A percentile compares a stretch with the other conserved stretches of the same genome.
These are phyloP conservation scores for Schmidtea mediterranea DNA, from an alignment of 1,140 invertebrate genomes.

Conservation along the genomic window DNA sequence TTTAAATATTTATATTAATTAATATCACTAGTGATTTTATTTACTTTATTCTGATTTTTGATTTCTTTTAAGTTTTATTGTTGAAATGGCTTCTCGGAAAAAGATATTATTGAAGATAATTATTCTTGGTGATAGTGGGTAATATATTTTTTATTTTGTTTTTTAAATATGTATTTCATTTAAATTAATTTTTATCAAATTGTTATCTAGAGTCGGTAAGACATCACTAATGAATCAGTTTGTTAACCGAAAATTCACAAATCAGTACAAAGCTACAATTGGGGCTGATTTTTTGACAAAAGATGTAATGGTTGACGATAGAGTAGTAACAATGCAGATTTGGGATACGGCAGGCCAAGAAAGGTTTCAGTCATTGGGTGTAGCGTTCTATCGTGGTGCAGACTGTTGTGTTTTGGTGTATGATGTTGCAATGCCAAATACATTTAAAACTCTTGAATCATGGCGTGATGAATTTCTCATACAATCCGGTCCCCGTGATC, in stretches of 20 bases:
- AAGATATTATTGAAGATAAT: slow-evolving; percentile 2
- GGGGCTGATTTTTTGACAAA: slow-evolving; percentile 98
- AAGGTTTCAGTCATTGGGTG: slow-evolving; percentile 82
- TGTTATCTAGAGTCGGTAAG: slow-evolving; percentile 55
- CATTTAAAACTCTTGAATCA: slow-evolving; percentile 88
- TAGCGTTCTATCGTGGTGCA: slow-evolving; percentile 96
- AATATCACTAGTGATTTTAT: no score
- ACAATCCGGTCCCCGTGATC: slow-evolving; percentile 67
- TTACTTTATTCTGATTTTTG: no score
- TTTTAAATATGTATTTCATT: no score
- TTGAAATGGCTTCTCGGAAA: neutral
- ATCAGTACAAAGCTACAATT: slow-evolving; percentile 99
- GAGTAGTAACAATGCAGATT: slow-evolving; percentile 97
- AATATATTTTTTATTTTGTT: neutral
- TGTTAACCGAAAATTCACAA: slow-evolving; percentile 97
- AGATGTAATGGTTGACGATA: slow-evolving; percentile 94
- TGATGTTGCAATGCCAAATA: slow-evolving; percentile 84
- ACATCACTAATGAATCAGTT: slow-evolving; percentile 99
- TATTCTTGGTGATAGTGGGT: slow-evolving; percentile 3
- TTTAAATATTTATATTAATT: no score
- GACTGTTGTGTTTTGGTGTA: slow-evolving; percentile 88
- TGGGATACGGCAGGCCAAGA: slow-evolving; percentile 99
- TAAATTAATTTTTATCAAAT: neutral
- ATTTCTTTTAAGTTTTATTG: no score
- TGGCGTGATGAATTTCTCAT: slow-evolving; percentile 99